Conservation (phyloP, 2,797 vertebrate genomes). For the Epinephelus malabaricus region DNA sequence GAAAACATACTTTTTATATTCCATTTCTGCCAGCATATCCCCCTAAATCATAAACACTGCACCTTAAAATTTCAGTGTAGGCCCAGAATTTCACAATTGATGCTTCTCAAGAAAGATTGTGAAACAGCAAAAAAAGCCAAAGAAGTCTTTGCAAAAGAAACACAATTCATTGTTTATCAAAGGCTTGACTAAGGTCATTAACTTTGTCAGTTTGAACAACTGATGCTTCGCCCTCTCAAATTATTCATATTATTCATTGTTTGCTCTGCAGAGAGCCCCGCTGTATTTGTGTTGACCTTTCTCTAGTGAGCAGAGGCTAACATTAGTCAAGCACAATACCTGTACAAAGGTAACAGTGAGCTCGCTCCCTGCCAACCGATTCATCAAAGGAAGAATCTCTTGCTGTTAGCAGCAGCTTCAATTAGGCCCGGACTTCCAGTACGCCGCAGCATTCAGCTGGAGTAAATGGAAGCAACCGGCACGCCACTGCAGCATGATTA, state of each 20-base stretch:
- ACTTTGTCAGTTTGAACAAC: conserved; percentile 33
- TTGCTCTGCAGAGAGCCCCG: conserved; percentile 34
- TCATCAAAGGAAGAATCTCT: conserved; percentile 93
- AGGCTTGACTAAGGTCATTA: conserved; percentile 20
- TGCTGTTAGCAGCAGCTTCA: conserved; percentile 79
- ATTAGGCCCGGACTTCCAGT: conserved; percentile 87
- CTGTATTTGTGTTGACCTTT: conserved; percentile 83
- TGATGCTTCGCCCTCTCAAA: conserved; percentile 20
- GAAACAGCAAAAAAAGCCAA: background rate
- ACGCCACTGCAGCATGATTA: conserved; percentile 88
- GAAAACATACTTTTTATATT: too few species aligned
- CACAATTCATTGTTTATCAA: conserved; percentile 1
- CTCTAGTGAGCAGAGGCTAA: conserved; percentile 54
- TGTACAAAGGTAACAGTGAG: conserved; percentile 72
- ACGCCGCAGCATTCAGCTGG: conserved; percentile 83
- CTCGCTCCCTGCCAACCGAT: conserved; percentile 93
- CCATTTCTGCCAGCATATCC: too few species aligned
- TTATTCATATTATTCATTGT: conserved; percentile 60
- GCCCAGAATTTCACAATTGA: too few species aligned
- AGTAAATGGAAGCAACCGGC: conserved; percentile 89
- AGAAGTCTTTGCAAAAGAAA: background rate
- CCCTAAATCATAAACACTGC: too few species aligned
- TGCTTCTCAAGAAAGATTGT: too few species aligned
- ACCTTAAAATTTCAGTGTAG: too few species aligned
- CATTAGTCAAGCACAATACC: conserved; percentile 43